Evolutionary conservation across 2,113 vertebrate species (phyloP), one percentile per base, ranked within the genome.

Genomic region (Bubalus kerabau): DNA sequence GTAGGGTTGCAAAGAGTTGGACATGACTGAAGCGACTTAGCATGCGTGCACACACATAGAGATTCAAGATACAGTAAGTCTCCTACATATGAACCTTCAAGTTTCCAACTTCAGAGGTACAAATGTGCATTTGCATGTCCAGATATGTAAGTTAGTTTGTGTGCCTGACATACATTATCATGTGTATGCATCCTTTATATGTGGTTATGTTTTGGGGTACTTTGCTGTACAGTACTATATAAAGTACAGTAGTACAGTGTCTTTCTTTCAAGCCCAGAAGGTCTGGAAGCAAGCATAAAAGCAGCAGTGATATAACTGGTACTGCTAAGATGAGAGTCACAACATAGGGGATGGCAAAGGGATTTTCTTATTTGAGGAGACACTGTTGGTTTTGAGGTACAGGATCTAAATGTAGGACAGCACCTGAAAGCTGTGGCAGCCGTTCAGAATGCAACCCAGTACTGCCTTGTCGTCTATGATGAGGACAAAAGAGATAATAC

Each of bases 401-500:
- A 9, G 15, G 76, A 10, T 26, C 14, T 28, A 14, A 80, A 17
- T 30, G 26, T 30, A 17, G 76, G 43, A 48, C 4, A 17, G 26
- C 26, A 5, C 26, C 10, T 0, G 0, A 10, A 48, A 9, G 43
- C 15, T 10, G 76, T 16, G 26, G 43, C 43, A 48, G 7, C 26
- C 7, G 0, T 48, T 80, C 43, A 30, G 76, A 28, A 10, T 30
- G 43, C 76, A 48, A 17, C 43, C 43, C 43, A 48, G 40, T 28
- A 15, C 74, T 28, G 24, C 14, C 24, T 28, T 46, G 24, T 28
- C 17, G 0, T 71, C n/a, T 36, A 23, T 71, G 67, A 71, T 23
- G 67, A 12, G 28, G 26, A 78, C 26, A 48, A 80, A 48, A 80
- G 36, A 43, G 76, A 16, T 80, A 17, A 7, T 80, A 80, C 26